A percentile compares a stretch with the other conserved stretches of the same genome.
These are phyloP conservation scores for Botia kubotai DNA, from an alignment of 2,797 vertebrate species.

Conservation along the genomic window DNA sequence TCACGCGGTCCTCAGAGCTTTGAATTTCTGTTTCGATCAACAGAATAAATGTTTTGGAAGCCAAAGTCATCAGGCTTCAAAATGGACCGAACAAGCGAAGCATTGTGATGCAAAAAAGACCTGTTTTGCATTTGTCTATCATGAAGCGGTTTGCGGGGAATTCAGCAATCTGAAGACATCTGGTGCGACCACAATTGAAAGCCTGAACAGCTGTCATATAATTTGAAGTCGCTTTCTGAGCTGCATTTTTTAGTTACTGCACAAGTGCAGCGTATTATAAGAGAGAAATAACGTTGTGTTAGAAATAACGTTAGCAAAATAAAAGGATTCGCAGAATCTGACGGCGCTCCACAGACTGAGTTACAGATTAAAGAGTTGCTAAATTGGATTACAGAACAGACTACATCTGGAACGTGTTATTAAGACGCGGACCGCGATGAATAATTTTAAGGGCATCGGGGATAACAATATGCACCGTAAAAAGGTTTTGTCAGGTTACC, in stretches of 20 bases:
- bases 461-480: not conserved
- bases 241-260: slow-evolving; percentile 45
- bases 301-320: slow-evolving; percentile 34
- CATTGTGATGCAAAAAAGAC: slow-evolving; percentile 9
- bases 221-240: slow-evolving; percentile 27
- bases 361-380: not conserved
- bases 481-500: not conserved
- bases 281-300: slow-evolving; percentile 3
- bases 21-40: slow-evolving; percentile 66
- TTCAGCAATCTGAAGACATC: slow-evolving; percentile 44
- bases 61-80: not conserved
- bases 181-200: slow-evolving; percentile 34
- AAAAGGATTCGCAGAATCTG: slow-evolving; percentile 32
- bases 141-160: slow-evolving; percentile 40
- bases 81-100: slow-evolving; percentile 21
- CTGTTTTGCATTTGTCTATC: slow-evolving; percentile 10
- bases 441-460: not conserved
- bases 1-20: slow-evolving; percentile 67
- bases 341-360: not conserved
- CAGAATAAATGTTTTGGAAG: slow-evolving; percentile 68
- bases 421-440: not conserved
- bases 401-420: not conserved
- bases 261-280: slow-evolving; percentile 29
- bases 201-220: slow-evolving; percentile 35
- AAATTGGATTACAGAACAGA: slow-evolving; percentile 11